Percentiles rank a stretch among this genome's conserved stretches.
phyloP scores from a whole-genome alignment of 2,888 invertebrate species.

The Andrena bicolor region DNA sequence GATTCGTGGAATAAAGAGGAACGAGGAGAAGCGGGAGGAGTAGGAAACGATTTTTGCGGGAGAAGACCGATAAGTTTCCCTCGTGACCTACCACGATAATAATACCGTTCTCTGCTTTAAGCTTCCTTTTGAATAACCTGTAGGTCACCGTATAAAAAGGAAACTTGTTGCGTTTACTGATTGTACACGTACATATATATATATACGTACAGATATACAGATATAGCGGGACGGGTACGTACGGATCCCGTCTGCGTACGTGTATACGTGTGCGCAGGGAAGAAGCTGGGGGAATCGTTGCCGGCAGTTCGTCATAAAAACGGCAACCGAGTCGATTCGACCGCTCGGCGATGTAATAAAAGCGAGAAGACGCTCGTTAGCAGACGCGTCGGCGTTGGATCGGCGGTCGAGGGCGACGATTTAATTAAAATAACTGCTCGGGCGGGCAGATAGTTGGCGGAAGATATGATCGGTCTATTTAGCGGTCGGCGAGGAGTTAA shows the following conservation, averaged over 20 bases:
- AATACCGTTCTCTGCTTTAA: constrained; percentile 77
- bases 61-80: constrained; percentile 72
- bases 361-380: constrained; percentile 46
- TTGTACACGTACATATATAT: constrained; percentile 63
- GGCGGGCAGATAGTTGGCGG: constrained; percentile 49
- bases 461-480: constrained; percentile 59
- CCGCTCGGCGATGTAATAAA: constrained; percentile 43
- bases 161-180: constrained; percentile 76
- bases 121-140: constrained; percentile 76
- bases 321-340: constrained; percentile 10
- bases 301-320: constrained; percentile 51
- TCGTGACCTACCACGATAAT: constrained; percentile 82
- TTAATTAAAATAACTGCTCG: constrained; percentile 71
- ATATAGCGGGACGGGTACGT: not conserved
- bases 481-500: constrained; percentile 63
- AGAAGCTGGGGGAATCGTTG: constrained; percentile 17
- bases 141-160: constrained; percentile 76
- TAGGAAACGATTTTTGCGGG: constrained; percentile 63
- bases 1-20: not conserved
- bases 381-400: constrained; percentile 40
- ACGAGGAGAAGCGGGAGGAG: not conserved
- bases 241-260: constrained; percentile 1
- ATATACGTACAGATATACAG: constrained; percentile 4
- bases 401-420: constrained; percentile 44
- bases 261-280: constrained; percentile 7